A percentile compares a stretch with the other conserved stretches of the same genome.
Evolutionary conservation across 2,888 invertebrate species (phyloP).

Genomic region (Oegoconia quadripuncta): DNA sequence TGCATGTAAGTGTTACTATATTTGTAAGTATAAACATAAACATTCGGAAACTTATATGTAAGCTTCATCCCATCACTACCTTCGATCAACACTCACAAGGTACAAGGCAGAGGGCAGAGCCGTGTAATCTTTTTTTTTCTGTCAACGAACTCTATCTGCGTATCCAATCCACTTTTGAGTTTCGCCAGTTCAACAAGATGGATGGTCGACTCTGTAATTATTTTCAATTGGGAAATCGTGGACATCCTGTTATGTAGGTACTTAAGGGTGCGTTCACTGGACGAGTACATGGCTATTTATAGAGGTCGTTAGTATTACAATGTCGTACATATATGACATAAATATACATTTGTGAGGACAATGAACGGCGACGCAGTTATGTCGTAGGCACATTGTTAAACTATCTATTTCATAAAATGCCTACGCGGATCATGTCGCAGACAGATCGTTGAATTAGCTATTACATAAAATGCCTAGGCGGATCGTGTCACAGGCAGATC

Average conservation of each 20-base stretch:
- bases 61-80: too few relatives aligned
- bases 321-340: constrained; percentile 3
- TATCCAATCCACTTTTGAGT: constrained; percentile 14
- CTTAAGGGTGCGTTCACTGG: constrained; percentile 28
- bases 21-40: too few relatives aligned
- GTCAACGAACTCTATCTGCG: constrained; percentile 56
- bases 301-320: constrained; percentile 15
- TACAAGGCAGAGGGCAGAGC: too few relatives aligned
- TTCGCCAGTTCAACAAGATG: not conserved
- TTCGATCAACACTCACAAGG: too few relatives aligned
- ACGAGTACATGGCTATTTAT: constrained; percentile 3
- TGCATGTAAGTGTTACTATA: too few relatives aligned
- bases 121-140: constrained; percentile 39
- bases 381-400: not conserved
- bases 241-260: constrained; percentile 30
- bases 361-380: constrained; percentile 5
- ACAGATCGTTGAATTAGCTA: too few relatives aligned
- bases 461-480: too few relatives aligned
- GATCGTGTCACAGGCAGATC: too few relatives aligned
- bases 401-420: too few relatives aligned
- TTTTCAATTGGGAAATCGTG: constrained; percentile 25
- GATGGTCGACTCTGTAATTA: constrained; percentile 16
- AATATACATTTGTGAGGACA: constrained; percentile 9
- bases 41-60: too few relatives aligned
- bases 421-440: too few relatives aligned